Conservation (phyloP, 2,888 invertebrate species). For the Anthrax anthrax region DNA sequence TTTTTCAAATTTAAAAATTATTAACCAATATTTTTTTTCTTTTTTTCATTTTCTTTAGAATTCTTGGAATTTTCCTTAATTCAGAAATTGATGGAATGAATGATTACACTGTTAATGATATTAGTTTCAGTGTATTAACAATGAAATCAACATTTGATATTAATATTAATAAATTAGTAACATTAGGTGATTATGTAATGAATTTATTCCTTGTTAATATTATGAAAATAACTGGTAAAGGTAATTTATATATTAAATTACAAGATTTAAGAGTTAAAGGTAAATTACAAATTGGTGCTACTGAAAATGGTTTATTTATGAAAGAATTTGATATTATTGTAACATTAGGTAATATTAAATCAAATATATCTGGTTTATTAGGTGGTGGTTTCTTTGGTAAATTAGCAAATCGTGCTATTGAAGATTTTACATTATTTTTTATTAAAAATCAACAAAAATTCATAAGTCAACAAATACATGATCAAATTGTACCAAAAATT, state of each 20-base stretch:
- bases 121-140: constrained; percentile 19
- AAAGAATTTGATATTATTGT: constrained; percentile 18
- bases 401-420: constrained; percentile 5
- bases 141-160: constrained; percentile 23
- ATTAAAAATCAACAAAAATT: constrained; percentile 1
- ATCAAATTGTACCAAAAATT: not conserved
- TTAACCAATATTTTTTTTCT: not conserved
- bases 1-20: too few relatives aligned
- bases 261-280: constrained; percentile 6
- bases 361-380: constrained; percentile 22
- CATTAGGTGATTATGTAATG: constrained; percentile 20
- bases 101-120: constrained; percentile 19
- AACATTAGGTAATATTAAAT: constrained; percentile 19
- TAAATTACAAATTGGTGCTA: constrained; percentile 6
- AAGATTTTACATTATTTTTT: constrained; percentile 4
- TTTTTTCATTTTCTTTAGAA: constrained; percentile 16
- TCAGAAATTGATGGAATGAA: constrained; percentile 21
- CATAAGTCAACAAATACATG: not conserved
- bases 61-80: constrained; percentile 20
- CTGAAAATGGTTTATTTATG: constrained; percentile 2
- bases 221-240: constrained; percentile 6
- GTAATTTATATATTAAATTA: constrained; percentile 6
- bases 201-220: constrained; percentile 9
- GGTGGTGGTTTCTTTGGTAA: constrained; percentile 3
- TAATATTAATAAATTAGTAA: constrained; percentile 18